Conservation (phyloP, 2,888 invertebrate species). For the Agrilus cyanescens region DNA sequence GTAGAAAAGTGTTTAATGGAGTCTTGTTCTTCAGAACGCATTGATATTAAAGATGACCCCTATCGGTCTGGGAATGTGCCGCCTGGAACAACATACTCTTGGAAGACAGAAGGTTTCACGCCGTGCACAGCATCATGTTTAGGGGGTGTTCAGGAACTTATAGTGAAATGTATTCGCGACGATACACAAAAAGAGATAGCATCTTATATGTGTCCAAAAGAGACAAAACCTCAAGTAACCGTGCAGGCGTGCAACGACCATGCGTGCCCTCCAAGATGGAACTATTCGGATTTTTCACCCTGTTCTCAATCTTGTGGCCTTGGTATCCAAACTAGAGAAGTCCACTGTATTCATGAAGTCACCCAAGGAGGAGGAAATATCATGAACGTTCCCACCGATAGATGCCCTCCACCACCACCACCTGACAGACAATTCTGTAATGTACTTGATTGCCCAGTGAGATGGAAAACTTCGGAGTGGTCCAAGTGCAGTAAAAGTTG, state of each 20-base stretch:
- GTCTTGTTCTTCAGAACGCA: slow-evolving; percentile 49
- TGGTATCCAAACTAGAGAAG: slow-evolving; percentile 83
- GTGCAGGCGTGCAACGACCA: slow-evolving; percentile 88
- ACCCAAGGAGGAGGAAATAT: slow-evolving; percentile 80
- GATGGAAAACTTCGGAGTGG: slow-evolving; percentile 84
- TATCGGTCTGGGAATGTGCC: slow-evolving; percentile 39
- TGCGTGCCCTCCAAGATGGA: slow-evolving; percentile 92
- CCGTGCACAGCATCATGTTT: slow-evolving; percentile 91
- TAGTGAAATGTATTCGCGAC: slow-evolving; percentile 79
- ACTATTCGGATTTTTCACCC: slow-evolving; percentile 75
- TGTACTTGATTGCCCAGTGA: slow-evolving; percentile 81
- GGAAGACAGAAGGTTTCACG: slow-evolving; percentile 82
- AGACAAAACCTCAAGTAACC: slow-evolving; percentile 78
- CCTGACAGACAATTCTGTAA: slow-evolving; percentile 85
- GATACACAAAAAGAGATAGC: slow-evolving; percentile 79
- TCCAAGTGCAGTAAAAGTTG: slow-evolving; percentile 88
- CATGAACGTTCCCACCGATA: slow-evolving; percentile 83
- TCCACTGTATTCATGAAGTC: slow-evolving; percentile 76
- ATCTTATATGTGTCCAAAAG: slow-evolving; percentile 75
- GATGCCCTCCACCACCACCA: slow-evolving; percentile 87
- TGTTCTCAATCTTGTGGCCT: slow-evolving; percentile 93
- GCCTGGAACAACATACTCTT: slow-evolving; percentile 72
- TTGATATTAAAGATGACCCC: slow-evolving; percentile 43
- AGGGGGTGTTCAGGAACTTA: slow-evolving; percentile 76
- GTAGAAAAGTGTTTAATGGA: slow-evolving; percentile 71